Percentiles rank a stretch among this genome's conserved stretches.
Evolutionary conservation across 2,888 invertebrate genomes (phyloP).

Genomic region (Chloroclysta siterata): DNA sequence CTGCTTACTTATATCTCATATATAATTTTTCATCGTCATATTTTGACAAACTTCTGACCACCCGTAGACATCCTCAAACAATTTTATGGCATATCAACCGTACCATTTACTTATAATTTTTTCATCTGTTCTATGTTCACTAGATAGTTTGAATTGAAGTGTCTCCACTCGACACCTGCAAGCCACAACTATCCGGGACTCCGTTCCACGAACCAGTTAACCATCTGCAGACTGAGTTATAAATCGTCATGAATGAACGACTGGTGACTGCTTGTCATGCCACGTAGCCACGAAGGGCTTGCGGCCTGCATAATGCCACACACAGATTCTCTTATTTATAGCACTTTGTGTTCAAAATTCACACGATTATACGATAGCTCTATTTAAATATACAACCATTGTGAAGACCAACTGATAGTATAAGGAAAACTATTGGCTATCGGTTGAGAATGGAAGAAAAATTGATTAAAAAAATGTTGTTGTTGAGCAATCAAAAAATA

Average conservation of each 20-base stretch:
- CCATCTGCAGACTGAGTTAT: slow-evolving; percentile 56
- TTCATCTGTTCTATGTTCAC: too few species aligned
- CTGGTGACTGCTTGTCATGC: slow-evolving; percentile 64
- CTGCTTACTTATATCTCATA: too few species aligned
- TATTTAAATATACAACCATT: slow-evolving; percentile 21
- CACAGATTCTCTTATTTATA: slow-evolving; percentile 57
- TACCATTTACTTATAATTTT: too few species aligned
- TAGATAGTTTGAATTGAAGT: not conserved
- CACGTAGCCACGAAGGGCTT: slow-evolving; percentile 51
- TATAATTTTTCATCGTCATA: too few species aligned
- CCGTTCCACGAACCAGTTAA: slow-evolving; percentile 58
- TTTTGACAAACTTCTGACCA: too few species aligned
- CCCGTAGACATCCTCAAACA: too few species aligned
- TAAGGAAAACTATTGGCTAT: slow-evolving; percentile 16
- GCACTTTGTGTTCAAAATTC: slow-evolving; percentile 53
- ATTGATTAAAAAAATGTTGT: too few species aligned
- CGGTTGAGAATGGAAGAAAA: not conserved
- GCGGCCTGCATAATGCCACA: slow-evolving; percentile 51
- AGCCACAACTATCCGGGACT: slow-evolving; percentile 25
- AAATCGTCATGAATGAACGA: slow-evolving; percentile 74
- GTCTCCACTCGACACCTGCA: slow-evolving; percentile 24
- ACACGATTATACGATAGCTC: slow-evolving; percentile 45
- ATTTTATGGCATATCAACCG: too few species aligned
- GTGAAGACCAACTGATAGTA: slow-evolving; percentile 3
- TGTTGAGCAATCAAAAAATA: too few species aligned